Base-by-base conservation (phyloP, 2,797 vertebrate species). In the Steatocranus sp. region DNA sequence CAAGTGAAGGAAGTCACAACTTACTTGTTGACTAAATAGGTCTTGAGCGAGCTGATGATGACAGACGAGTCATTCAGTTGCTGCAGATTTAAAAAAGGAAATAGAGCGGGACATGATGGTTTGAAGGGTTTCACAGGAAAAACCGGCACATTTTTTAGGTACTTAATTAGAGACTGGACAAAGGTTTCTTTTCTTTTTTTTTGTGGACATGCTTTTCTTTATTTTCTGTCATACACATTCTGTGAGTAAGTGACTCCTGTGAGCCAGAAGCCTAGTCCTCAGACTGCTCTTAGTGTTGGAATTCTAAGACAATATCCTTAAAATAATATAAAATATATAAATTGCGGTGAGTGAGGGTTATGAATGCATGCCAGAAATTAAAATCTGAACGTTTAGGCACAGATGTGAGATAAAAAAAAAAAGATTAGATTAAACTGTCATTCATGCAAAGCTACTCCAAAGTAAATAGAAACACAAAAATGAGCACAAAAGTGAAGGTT, bases 51-150 rank as follows among this genome's bases (percentile, higher is more conserved):
- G 58, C 98, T 99, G 89, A 99, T 98, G 92, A 99, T 99, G 88
- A 99, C 97, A 0, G 98, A 99, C 1, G 98, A 99, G 90, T 99
- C 98, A 0, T 99, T 99, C 78, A 99, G 89, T 94, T 99, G 98
- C 98, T 98, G 96, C 75, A 83, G 81, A 73, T 30, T 14, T 20
- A 50, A 38, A 11, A 46, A n/a, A 32, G 54, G 27, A 61, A 75
- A 78, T 3, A 80, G 4, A 76, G 41, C 18, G 48, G 63, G 18
- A 46, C 23, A 25, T 43, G 6, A 34, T n/a, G 30, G n/a, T 66
- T 66, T 38, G 0, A 48, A 30, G 7, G 68, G 17, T 32, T 73
- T 73, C 68, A 30, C 17, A 4, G 27, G 6, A 18, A 46, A 70
- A 46, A 27, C 4, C 6, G 4, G 6, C 15, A 46, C 41, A 70